Percentiles rank a stretch among this genome's conserved stretches.
Evolutionary conservation across 2,888 invertebrate species (phyloP).

Genomic region (Branchinecta sandiegonensis): DNA sequence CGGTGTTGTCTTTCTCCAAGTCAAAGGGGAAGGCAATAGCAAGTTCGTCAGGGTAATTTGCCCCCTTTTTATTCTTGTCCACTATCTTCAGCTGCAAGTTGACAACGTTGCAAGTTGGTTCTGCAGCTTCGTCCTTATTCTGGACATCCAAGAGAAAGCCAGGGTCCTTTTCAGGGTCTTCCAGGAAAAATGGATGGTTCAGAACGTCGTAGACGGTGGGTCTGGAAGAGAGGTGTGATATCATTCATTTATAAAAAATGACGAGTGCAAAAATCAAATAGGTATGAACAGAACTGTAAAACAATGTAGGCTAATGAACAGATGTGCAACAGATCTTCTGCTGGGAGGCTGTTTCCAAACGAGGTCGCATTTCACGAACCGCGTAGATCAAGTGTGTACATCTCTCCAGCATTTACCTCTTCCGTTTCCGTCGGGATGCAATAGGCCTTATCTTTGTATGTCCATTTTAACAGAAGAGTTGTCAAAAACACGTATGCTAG

Average conservation of each 20-base stretch:
- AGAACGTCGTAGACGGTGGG: constrained; percentile 86
- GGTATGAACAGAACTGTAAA: neutral
- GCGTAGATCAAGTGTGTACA: too few relatives aligned
- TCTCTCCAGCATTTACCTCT: too few relatives aligned
- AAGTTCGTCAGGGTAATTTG: constrained; percentile 96
- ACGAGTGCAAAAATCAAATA: constrained; percentile 9
- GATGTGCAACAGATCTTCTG: too few relatives aligned
- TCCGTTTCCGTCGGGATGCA: too few relatives aligned
- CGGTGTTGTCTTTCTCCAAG: constrained; percentile 73
- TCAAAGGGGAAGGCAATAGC: constrained; percentile 98
- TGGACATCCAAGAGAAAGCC: constrained; percentile 60
- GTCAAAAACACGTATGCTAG: too few relatives aligned
- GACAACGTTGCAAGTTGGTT: constrained; percentile 46
- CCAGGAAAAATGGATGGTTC: constrained; percentile 92
- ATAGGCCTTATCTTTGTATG: too few relatives aligned
- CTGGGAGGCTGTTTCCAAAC: too few relatives aligned
- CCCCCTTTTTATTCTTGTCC: constrained; percentile 91
- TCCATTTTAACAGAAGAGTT: too few relatives aligned
- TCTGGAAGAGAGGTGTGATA: constrained; percentile 36
- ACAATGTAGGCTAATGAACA: neutral
- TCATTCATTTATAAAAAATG: constrained; percentile 5
- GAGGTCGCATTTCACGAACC: too few relatives aligned
- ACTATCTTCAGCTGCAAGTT: constrained; percentile 83
- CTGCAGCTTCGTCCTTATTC: constrained; percentile 41
- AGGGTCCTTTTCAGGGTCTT: constrained; percentile 47